Percentiles rank a stretch among this genome's conserved stretches.
Evolutionary conservation across 1,140 invertebrate genomes (phyloP).

Genomic region (Drosophila nigrodunni): DNA sequence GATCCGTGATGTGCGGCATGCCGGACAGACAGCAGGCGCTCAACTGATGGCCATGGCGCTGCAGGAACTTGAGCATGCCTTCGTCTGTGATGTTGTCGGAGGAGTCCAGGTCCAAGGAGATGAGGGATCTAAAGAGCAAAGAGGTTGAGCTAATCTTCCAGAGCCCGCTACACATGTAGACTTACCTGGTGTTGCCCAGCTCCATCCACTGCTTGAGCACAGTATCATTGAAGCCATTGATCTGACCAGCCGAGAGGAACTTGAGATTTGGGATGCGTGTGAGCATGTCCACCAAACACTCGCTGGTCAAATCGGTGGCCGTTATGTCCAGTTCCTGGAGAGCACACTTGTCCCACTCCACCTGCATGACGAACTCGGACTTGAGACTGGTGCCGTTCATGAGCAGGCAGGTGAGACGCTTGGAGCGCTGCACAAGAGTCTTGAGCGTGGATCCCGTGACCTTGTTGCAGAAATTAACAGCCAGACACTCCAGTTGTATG

Average conservation of each 20-base stretch:
- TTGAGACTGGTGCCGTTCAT: slow-evolving; percentile 98
- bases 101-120: slow-evolving; percentile 96
- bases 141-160: neutral
- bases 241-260: slow-evolving; percentile 97
- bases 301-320: slow-evolving; percentile 97
- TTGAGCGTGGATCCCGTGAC: slow-evolving; percentile 99
- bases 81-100: slow-evolving; percentile 98
- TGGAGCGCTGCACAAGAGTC: slow-evolving; percentile 96
- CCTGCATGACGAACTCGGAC: slow-evolving; percentile 95
- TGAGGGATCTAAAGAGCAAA: slow-evolving; percentile 85
- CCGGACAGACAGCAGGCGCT: slow-evolving; percentile 95
- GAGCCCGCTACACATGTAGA: neutral
- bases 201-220: slow-evolving; percentile 96
- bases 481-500: slow-evolving; percentile 97
- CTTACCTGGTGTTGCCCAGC: slow-evolving; percentile 90
- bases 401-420: slow-evolving; percentile 95
- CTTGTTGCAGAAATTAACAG: slow-evolving; percentile 98
- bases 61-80: slow-evolving; percentile 95
- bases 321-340: slow-evolving; percentile 98
- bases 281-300: slow-evolving; percentile 97
- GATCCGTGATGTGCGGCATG: slow-evolving; percentile 99
- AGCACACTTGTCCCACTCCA: slow-evolving; percentile 97
- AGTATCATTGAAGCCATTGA: slow-evolving; percentile 98
- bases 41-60: slow-evolving; percentile 94
- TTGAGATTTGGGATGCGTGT: slow-evolving; percentile 93